These are phyloP conservation scores for Bombus pascuorum DNA, from an alignment of 1,140 invertebrate genomes.

Conservation along the genomic window DNA sequence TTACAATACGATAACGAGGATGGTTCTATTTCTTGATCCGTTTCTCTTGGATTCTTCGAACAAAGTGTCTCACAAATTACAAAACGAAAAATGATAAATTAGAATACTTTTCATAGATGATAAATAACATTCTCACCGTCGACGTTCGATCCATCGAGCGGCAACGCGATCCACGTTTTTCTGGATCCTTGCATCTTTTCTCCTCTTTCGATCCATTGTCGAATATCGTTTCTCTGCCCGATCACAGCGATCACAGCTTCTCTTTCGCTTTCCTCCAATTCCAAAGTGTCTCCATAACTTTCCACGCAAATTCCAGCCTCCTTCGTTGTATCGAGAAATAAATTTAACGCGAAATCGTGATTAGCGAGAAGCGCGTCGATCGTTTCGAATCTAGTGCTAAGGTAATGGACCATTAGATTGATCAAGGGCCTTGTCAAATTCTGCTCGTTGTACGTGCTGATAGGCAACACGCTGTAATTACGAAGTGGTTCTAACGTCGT, in stretches of 20 bases:
- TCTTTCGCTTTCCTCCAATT: slow-evolving; percentile 50
- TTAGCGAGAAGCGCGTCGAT: slow-evolving; percentile 73
- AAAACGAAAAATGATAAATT: no score
- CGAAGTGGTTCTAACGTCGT: slow-evolving; percentile 69
- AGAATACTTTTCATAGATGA: neutral
- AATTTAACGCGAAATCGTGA: slow-evolving; percentile 48
- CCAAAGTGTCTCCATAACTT: slow-evolving; percentile 54
- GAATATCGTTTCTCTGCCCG: slow-evolving; percentile 66
- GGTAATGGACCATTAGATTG: slow-evolving; percentile 70
- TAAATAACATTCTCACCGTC: slow-evolving; percentile 67
- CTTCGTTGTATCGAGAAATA: slow-evolving; percentile 66
- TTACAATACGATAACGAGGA: no score
- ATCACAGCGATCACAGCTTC: slow-evolving; percentile 70
- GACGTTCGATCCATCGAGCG: slow-evolving; percentile 71
- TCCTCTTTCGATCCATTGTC: slow-evolving; percentile 69
- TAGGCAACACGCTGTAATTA: slow-evolving; percentile 70
- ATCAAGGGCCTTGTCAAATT: slow-evolving; percentile 72
- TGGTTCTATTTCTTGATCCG: no score
- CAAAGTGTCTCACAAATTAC: no score
- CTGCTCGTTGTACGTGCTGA: slow-evolving; percentile 69
- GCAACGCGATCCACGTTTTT: slow-evolving; percentile 75
- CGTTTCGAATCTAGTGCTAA: slow-evolving; percentile 67
- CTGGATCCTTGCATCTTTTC: slow-evolving; percentile 43
- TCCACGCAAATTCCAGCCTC: slow-evolving; percentile 75
- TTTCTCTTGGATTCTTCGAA: no score